Evolutionary conservation across 2,797 vertebrate genomes (phyloP).

Genomic region (Peromyscus attwateri): DNA sequence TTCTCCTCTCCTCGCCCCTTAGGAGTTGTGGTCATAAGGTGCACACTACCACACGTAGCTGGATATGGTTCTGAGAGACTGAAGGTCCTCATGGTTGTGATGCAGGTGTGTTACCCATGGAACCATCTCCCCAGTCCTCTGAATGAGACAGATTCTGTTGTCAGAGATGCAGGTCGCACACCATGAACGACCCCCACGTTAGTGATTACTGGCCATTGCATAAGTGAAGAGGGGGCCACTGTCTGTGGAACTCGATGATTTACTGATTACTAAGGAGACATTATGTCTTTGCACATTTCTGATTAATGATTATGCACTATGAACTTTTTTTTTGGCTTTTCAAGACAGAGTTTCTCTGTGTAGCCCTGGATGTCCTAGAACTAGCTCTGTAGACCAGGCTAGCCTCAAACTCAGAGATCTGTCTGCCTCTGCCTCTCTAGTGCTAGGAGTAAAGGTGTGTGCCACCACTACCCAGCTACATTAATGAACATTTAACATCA

Average conservation of each 20-base stretch:
- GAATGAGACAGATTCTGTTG: conserved; percentile 66
- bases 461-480: not conserved
- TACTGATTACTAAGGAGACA: conserved; percentile 84
- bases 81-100: not conserved
- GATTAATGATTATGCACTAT: conserved; percentile 77
- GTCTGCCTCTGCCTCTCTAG: not conserved
- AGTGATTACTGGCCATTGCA: conserved; percentile 35
- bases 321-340: conserved; percentile 14
- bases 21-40: not conserved
- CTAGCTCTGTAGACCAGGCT: not conserved
- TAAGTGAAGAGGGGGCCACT: conserved; percentile 69
- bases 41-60: no score
- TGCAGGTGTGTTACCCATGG: not conserved
- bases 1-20: not conserved
- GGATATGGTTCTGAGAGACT: not conserved
- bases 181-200: conserved; percentile 68
- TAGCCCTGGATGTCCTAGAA: not conserved
- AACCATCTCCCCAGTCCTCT: not conserved
- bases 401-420: not conserved
- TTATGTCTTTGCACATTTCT: conserved; percentile 82
- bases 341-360: not conserved
- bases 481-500: conserved; percentile 74
- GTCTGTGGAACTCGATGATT: conserved; percentile 32
- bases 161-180: not conserved
- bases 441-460: not conserved